These are phyloP conservation scores for Fistularia tabacaria DNA, from an alignment of 2,797 vertebrate species.

Conservation along the genomic window DNA sequence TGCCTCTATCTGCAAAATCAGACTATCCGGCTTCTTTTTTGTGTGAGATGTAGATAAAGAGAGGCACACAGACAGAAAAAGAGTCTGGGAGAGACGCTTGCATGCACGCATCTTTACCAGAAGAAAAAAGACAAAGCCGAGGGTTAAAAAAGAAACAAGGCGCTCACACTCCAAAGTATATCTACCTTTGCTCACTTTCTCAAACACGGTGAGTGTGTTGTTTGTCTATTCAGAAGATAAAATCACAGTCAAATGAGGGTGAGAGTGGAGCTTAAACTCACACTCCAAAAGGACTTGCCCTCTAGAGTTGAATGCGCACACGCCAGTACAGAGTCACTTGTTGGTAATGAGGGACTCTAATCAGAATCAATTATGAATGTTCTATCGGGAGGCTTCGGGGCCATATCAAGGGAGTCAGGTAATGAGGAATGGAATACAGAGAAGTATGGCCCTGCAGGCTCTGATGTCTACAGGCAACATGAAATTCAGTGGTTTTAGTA, in stretches of 20 bases:
- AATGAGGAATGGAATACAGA: slow-evolving; percentile 69
- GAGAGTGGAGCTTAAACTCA: slow-evolving; percentile 41
- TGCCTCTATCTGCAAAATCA: slow-evolving; percentile 67
- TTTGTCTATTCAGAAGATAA: slow-evolving; percentile 6
- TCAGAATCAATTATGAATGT: slow-evolving; percentile 78
- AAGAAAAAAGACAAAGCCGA: slow-evolving; percentile 29
- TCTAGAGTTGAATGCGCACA: slow-evolving; percentile 44
- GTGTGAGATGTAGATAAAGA: slow-evolving; percentile 35
- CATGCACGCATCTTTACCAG: slow-evolving; percentile 28
- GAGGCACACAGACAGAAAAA: slow-evolving; percentile 25
- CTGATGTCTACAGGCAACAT: slow-evolving; percentile 52
- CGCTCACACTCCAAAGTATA: slow-evolving; percentile 43
- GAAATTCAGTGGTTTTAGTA: slow-evolving; percentile 62
- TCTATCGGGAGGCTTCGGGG: slow-evolving; percentile 62
- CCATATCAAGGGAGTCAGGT: slow-evolving; percentile 61
- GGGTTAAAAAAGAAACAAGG: slow-evolving; percentile 32
- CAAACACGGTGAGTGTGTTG: slow-evolving; percentile 4
- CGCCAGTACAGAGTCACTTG: slow-evolving; percentile 60
- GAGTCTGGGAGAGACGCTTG: slow-evolving; percentile 30
- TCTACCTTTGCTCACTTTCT: slow-evolving; percentile 30
- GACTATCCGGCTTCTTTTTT: slow-evolving; percentile 53
- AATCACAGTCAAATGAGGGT: slow-evolving; percentile 14
- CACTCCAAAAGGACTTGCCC: slow-evolving; percentile 49
- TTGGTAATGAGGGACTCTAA: slow-evolving; percentile 67
- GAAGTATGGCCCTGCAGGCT: slow-evolving; percentile 62